These are phyloP conservation scores for Mantis religiosa DNA, from an alignment of 2,888 invertebrate species.

Conservation along the genomic window DNA sequence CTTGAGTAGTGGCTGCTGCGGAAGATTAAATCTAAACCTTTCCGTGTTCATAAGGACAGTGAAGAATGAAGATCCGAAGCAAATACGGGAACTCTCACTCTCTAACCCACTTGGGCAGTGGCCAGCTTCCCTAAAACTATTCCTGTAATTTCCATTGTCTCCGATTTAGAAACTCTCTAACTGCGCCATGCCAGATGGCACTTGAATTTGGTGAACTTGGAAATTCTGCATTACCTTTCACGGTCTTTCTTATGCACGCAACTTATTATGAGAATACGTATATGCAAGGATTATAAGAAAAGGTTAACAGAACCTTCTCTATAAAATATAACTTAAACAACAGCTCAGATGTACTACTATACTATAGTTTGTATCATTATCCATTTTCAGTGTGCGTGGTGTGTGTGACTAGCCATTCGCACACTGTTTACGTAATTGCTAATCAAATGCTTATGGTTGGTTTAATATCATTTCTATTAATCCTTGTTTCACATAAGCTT, in stretches of 20 bases:
- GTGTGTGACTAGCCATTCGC: too few relatives aligned
- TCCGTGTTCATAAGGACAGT: background rate
- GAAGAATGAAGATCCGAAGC: background rate
- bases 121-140: background rate
- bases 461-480: too few relatives aligned
- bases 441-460: too few relatives aligned
- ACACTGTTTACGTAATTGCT: too few relatives aligned
- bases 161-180: background rate
- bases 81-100: background rate
- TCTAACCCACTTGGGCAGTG: background rate
- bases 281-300: too few relatives aligned
- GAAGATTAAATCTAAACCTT: background rate
- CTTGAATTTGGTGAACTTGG: background rate
- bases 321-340: too few relatives aligned
- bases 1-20: background rate
- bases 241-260: background rate
- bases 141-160: background rate
- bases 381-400: too few relatives aligned
- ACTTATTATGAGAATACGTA: background rate
- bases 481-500: too few relatives aligned
- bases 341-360: too few relatives aligned
- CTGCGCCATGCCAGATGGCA: background rate
- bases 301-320: too few relatives aligned
- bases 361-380: too few relatives aligned
- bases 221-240: background rate